phyloP scores from a whole-genome alignment of 2,888 invertebrate species.

The Timandra comae region DNA sequence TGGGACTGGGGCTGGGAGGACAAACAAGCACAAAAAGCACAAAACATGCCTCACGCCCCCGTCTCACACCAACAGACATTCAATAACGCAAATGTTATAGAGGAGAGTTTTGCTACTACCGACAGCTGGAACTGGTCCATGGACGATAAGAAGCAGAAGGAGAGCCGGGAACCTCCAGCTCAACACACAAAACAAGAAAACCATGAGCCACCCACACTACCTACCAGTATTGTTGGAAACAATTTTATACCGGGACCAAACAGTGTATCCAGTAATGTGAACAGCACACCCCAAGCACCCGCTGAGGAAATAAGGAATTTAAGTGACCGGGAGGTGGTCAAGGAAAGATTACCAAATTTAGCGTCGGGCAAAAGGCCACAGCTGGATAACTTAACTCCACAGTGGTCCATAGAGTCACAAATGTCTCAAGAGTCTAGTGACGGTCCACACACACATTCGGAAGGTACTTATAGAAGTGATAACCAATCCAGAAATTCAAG shows the following conservation, averaged over 20 bases:
- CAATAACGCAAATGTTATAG: slow-evolving; percentile 69
- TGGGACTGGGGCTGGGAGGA: slow-evolving; percentile 82
- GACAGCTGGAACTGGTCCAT: slow-evolving; percentile 80
- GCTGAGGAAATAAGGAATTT: slow-evolving; percentile 51
- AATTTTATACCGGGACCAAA: slow-evolving; percentile 25
- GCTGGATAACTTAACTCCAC: slow-evolving; percentile 70
- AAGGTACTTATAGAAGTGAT: slow-evolving; percentile 77
- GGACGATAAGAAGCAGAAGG: slow-evolving; percentile 60
- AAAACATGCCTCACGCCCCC: slow-evolving; percentile 17
- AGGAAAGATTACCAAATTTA: slow-evolving; percentile 62
- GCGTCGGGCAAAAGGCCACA: slow-evolving; percentile 61
- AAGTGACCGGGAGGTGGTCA: slow-evolving; percentile 56
- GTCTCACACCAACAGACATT: slow-evolving; percentile 27
- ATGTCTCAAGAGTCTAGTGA: slow-evolving; percentile 81
- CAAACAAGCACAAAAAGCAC: slow-evolving; percentile 51
- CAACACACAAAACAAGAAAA: slow-evolving; percentile 21
- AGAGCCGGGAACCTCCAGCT: slow-evolving; percentile 16
- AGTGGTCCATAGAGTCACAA: slow-evolving; percentile 82
- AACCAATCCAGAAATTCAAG: slow-evolving; percentile 74
- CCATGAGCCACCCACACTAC: slow-evolving; percentile 20
- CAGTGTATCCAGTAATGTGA: slow-evolving; percentile 23
- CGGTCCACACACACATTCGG: slow-evolving; percentile 77
- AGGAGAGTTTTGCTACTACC: slow-evolving; percentile 75
- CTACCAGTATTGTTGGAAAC: slow-evolving; percentile 31
- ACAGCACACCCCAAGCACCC: slow-evolving; percentile 27